phyloP scores from a whole-genome alignment of 2,797 vertebrate genomes.

The Austrolebias charrua region DNA sequence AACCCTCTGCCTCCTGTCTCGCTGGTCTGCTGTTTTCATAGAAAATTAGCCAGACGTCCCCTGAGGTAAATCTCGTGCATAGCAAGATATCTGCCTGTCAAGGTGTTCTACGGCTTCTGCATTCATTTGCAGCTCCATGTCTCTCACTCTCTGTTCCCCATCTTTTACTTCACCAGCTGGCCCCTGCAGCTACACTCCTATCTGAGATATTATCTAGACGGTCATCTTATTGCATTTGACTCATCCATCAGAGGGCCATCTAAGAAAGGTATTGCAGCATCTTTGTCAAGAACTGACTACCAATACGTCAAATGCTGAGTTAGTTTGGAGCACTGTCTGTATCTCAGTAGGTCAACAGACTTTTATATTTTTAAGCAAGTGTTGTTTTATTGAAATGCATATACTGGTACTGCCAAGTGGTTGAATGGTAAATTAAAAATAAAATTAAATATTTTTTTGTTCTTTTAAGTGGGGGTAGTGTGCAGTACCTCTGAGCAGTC shows the following conservation, averaged over 20 bases:
- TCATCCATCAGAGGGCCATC: constrained; percentile 43
- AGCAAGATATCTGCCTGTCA: constrained; percentile 74
- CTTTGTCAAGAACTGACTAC: constrained; percentile 30
- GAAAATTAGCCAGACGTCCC: constrained; percentile 77
- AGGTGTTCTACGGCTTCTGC: constrained; percentile 60
- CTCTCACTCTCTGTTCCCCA: constrained; percentile 8
- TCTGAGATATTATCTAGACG: constrained; percentile 33
- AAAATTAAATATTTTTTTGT: background rate
- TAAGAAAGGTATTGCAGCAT: constrained; percentile 25
- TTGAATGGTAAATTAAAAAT: constrained; percentile 4
- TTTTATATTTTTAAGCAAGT: constrained; percentile 6
- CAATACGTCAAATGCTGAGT: constrained; percentile 20
- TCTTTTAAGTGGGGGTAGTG: background rate
- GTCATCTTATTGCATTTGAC: constrained; percentile 35
- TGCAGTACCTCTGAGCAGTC: background rate
- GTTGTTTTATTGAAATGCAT: constrained; percentile 1
- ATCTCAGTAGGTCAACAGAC: background rate
- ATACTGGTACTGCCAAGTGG: background rate
- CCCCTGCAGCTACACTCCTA: constrained; percentile 39
- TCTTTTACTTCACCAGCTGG: constrained; percentile 38
- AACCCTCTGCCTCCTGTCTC: constrained; percentile 57
- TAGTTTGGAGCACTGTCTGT: constrained; percentile 17
- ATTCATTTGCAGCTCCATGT: constrained; percentile 57
- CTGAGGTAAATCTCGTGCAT: constrained; percentile 65
- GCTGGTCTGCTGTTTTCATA: constrained; percentile 73